Conservation (phyloP, 1,140 invertebrate species). For the Oncopeltus fasciatus region DNA sequence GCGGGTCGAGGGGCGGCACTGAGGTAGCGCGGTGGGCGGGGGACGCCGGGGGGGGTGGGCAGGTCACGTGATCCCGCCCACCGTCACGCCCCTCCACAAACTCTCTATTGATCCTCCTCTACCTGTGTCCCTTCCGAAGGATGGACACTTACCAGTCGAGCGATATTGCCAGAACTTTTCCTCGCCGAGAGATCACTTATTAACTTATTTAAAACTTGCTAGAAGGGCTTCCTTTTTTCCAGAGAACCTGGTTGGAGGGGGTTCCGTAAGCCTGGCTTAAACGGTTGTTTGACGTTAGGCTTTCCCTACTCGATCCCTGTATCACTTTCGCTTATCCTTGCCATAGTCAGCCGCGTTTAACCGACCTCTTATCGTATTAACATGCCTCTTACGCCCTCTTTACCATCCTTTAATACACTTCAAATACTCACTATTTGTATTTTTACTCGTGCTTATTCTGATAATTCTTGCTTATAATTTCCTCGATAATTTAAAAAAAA, state of each 20-base stretch:
- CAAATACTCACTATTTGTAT: too few species aligned
- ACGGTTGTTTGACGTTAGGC: background rate
- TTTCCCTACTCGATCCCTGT: background rate
- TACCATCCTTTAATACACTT: background rate
- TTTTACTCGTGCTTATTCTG: too few species aligned
- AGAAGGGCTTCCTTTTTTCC: background rate
- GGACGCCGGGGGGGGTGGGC: background rate
- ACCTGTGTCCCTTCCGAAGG: background rate
- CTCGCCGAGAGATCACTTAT: background rate
- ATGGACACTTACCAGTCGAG: background rate
- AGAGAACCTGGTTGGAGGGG: too few species aligned
- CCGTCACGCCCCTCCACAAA: background rate
- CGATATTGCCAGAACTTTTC: background rate
- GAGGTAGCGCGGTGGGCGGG: background rate
- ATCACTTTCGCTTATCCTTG: background rate
- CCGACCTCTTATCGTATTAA: background rate
- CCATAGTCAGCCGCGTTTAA: background rate
- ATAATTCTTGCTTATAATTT: too few species aligned
- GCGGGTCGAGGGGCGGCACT: slow-evolving; percentile 1
- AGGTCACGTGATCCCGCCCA: background rate
- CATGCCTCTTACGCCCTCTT: background rate
- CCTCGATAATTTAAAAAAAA: too few species aligned
- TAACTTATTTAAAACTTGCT: background rate
- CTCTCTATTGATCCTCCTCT: background rate
- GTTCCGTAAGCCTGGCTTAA: background rate